phyloP scores from a whole-genome alignment of 2,888 invertebrate species.

The Nasonovia ribisnigri region DNA sequence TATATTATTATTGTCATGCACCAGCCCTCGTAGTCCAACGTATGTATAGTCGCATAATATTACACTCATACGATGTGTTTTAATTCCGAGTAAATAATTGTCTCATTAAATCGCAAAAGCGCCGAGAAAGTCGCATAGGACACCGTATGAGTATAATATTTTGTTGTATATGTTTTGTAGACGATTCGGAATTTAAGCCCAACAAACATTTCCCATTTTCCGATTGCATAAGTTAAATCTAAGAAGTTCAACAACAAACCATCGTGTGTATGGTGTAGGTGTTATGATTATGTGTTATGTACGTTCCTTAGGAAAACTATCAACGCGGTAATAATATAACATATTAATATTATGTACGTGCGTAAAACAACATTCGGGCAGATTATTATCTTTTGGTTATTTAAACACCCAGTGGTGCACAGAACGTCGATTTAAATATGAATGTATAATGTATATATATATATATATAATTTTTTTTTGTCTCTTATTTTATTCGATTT shows the following conservation, averaged over 20 bases:
- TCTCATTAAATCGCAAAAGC: not conserved
- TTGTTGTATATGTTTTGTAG: not conserved
- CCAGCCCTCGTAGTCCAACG: not conserved
- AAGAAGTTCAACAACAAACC: not conserved
- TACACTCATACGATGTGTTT: not conserved
- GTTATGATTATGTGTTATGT: not conserved
- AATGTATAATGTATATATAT: too few species aligned
- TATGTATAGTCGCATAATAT: not conserved
- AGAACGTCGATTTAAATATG: not conserved
- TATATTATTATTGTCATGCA: not conserved
- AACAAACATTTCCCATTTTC: not conserved
- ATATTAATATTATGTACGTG: not conserved
- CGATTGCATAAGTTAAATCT: slow-evolving; percentile 7
- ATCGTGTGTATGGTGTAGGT: not conserved
- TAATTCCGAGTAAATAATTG: not conserved
- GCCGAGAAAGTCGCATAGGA: not conserved
- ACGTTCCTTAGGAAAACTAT: not conserved
- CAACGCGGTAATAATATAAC: not conserved
- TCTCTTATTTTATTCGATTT: not conserved
- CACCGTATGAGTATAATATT: not conserved
- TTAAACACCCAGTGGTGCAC: not conserved
- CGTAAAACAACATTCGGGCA: not conserved
- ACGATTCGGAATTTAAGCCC: not conserved
- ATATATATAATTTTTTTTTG: not conserved
- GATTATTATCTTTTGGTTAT: not conserved